A percentile compares a stretch with the other conserved stretches of the same genome.
Evolutionary conservation across 2,797 vertebrate genomes (phyloP).

Genomic region (Clangula hyemalis): DNA sequence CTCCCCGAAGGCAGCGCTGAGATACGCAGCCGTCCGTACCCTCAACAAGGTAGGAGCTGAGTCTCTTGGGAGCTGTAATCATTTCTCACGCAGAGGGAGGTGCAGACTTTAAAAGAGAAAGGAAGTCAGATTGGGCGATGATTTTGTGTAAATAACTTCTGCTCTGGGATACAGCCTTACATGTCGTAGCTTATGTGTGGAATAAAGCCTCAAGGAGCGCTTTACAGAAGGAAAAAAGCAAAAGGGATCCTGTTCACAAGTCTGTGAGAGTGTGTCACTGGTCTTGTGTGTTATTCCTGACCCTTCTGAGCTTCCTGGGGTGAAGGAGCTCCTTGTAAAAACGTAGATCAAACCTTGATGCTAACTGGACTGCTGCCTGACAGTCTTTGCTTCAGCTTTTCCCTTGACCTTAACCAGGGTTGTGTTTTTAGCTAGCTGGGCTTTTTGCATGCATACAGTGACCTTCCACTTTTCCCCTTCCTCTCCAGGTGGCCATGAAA

Average conservation of each 20-base stretch:
- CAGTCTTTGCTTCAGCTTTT: not conserved
- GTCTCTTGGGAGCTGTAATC: not conserved
- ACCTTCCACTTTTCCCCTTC: not conserved
- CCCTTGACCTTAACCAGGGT: not conserved
- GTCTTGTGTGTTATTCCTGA: not conserved
- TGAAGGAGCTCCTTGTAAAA: not conserved
- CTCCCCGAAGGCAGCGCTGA: constrained; percentile 83
- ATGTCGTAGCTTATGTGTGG: not conserved
- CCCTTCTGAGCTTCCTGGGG: not conserved
- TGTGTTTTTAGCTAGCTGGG: not conserved
- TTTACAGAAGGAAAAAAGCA: not conserved
- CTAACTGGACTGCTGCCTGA: not conserved
- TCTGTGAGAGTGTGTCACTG: not conserved
- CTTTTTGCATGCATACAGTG: not conserved
- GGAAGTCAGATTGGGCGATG: not conserved
- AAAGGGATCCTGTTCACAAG: not conserved
- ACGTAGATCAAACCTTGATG: not conserved
- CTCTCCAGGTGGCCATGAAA: constrained; percentile 84
- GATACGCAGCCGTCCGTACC: constrained; percentile 83
- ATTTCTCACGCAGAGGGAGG: not conserved
- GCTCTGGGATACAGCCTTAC: not conserved
- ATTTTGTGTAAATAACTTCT: not conserved
- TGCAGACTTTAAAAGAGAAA: not conserved
- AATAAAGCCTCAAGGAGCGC: not conserved
- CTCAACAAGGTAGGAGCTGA: constrained; percentile 82